Base-by-base conservation (phyloP, 53 echinoderm and acorn worm genomes). In the Temnopleurus reevesii region DNA sequence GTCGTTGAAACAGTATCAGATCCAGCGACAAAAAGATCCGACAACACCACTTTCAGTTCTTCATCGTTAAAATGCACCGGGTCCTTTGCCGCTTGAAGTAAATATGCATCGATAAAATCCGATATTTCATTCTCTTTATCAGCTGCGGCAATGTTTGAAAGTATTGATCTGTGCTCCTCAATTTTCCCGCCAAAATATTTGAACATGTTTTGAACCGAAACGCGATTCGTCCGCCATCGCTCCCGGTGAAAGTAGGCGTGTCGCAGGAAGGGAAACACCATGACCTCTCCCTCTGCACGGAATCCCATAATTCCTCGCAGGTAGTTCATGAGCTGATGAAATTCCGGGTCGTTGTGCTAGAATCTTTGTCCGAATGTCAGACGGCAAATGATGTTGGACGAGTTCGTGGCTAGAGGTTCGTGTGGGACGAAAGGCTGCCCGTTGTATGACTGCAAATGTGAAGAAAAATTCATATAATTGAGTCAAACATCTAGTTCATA, bases 31-130 rank as follows among this genome's bases (percentile, higher is more conserved):
- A 84, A 84, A 9, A 84, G 84, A 58, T 84, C 84, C 9, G 57
- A 57, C 57, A 84, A 34, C 8, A 84, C 59, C 35, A 84, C 84
- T 43, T 84, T 84, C 36, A 84, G 84, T 84, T 84, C 84, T 35
- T 84, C 59, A 23, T 84, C 66, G 9, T 76, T 92, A 19, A 89
- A 92, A 27, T 65, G 36, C 23, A 26, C 55, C 12, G 89, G 92
- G 33, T 89, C 92, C 12, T 64, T 51, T 9, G 26, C 77, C 5
- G 87, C 87, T 54, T 91, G 80, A 0, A 66, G 55, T 23, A 93
- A 30, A 65, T 93, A 93, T 6, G 93, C 93, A 53, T 93, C 93
- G 28, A 87, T 88, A 49, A 93, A 91, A 46, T 93, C 93, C 0
- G 55, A 58, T 19, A 83, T 33, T 56, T 92, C 92, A 21, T 55